phyloP scores from a whole-genome alignment of 2,113 vertebrate genomes.

The Eulemur macaco region DNA sequence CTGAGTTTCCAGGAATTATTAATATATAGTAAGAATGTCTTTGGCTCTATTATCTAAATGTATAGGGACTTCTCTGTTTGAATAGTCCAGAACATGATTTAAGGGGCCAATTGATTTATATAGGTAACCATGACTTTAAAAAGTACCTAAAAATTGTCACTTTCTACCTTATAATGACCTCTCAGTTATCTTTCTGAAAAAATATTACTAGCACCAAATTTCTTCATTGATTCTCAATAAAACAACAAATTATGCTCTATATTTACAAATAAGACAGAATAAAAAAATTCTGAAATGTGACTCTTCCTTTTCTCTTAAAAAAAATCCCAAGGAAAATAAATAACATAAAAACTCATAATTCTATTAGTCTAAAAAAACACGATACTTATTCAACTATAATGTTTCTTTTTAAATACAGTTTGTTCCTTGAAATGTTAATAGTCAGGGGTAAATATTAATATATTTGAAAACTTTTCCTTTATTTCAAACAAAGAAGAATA shows the following conservation, averaged over 20 bases:
- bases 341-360: neutral
- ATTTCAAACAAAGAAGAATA: constrained; percentile 29
- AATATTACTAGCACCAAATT: neutral
- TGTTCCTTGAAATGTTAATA: neutral
- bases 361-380: neutral
- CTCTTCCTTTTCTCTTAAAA: neutral
- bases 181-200: neutral
- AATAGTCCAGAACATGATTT: neutral
- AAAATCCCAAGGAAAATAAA: neutral
- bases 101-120: neutral
- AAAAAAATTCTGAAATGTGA: neutral
- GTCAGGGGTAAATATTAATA: neutral
- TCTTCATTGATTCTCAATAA: neutral
- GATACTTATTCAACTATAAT: neutral
- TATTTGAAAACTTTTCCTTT: constrained; percentile 20
- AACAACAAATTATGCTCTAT: neutral
- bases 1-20: neutral
- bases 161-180: neutral
- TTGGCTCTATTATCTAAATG: neutral
- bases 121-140: neutral
- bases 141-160: neutral
- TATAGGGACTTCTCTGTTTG: neutral
- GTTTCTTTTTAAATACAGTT: neutral
- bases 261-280: neutral
- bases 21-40: neutral